phyloP scores from a whole-genome alignment of 2,888 invertebrate genomes.

The Seladonia tumulorum region DNA sequence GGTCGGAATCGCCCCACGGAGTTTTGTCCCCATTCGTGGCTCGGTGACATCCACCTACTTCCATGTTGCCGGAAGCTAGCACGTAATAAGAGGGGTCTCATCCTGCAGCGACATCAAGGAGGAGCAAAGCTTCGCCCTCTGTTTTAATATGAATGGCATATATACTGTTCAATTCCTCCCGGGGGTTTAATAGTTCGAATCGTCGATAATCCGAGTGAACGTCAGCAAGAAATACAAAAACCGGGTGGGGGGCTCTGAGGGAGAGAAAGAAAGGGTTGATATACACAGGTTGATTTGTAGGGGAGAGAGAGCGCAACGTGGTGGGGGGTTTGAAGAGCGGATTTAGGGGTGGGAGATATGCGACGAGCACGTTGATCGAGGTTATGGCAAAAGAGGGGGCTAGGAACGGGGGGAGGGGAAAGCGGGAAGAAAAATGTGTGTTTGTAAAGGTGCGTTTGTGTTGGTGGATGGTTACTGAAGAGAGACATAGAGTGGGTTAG shows the following conservation, averaged over 20 bases:
- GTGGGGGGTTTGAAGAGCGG: background rate
- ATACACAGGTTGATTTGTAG: background rate
- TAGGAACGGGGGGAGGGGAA: conserved; percentile 26
- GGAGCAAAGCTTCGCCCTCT: conserved; percentile 39
- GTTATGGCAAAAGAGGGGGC: conserved; percentile 27
- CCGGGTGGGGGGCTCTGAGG: background rate
- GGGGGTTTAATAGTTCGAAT: conserved; percentile 74
- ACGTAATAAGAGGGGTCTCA: conserved; percentile 68
- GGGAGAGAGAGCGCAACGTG: background rate
- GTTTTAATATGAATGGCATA: conserved; percentile 71
- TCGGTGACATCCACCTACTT: conserved; percentile 53
- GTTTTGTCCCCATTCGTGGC: conserved; percentile 61
- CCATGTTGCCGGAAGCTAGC: conserved; percentile 62
- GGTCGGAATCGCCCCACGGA: conserved; percentile 51
- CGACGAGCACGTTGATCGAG: conserved; percentile 31
- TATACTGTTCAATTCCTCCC: conserved; percentile 66
- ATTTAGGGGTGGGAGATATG: background rate
- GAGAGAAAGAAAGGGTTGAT: too few relatives aligned
- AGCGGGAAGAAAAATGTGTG: conserved; percentile 47
- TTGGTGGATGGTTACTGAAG: conserved; percentile 12
- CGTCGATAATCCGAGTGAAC: conserved; percentile 72
- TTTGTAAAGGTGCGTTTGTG: conserved; percentile 14
- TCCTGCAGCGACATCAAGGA: conserved; percentile 63
- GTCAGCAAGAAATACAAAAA: conserved; percentile 64
- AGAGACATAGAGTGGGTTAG: conserved; percentile 30